phyloP scores from a whole-genome alignment of 1,140 invertebrate species.

The Penaeus indicus region DNA sequence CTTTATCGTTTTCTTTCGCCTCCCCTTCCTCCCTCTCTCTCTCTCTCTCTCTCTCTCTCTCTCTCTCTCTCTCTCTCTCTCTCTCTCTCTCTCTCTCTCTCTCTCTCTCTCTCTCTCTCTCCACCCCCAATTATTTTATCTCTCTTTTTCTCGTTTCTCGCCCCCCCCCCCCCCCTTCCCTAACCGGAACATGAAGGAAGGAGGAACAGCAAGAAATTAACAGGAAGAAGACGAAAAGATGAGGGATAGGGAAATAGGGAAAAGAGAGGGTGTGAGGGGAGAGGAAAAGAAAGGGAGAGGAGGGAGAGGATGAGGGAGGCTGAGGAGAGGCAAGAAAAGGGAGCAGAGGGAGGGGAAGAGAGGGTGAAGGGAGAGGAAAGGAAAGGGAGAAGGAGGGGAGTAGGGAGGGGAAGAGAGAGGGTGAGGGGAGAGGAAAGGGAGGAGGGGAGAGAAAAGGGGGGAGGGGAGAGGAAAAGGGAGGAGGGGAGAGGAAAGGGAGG shows the following conservation, averaged over 20 bases:
- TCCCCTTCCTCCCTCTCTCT: background rate
- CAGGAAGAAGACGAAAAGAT: background rate
- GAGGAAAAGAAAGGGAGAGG: background rate
- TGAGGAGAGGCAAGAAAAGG: background rate
- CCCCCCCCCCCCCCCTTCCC: background rate
- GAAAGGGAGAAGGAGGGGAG: background rate
- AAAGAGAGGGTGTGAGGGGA: background rate
- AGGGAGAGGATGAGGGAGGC: background rate
- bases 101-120: background rate
- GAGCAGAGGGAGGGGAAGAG: background rate
- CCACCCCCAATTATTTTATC: background rate
- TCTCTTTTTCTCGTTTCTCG: background rate
- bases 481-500: background rate
- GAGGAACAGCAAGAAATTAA: background rate
- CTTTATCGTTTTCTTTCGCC: background rate
- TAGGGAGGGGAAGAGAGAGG: background rate
- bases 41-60: slow-evolving; percentile 37
- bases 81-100: background rate
- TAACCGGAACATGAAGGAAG: background rate
- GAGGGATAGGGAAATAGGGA: background rate
- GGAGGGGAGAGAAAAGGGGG: background rate
- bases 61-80: background rate
- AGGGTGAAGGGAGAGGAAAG: background rate
- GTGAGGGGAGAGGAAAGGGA: no score
- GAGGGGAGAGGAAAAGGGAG: background rate